A percentile compares a stretch with the other conserved stretches of the same genome.
Evolutionary conservation across 2,888 invertebrate species (phyloP).

Genomic region (Cheilosia vernalis): DNA sequence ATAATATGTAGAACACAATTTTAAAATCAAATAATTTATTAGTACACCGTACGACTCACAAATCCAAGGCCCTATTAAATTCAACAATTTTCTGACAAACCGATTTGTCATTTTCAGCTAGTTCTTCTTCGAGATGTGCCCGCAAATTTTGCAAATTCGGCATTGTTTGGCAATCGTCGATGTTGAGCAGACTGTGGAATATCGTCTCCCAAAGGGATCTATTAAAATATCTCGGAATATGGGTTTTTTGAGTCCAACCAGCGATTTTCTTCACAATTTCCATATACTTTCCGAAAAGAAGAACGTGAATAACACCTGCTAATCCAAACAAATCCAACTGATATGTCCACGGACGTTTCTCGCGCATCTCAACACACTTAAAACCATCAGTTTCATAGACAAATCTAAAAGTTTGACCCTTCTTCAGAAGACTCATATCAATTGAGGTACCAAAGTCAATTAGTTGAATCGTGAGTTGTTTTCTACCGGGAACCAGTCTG

Average conservation of each 20-base stretch:
- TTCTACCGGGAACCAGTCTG: constrained; percentile 84
- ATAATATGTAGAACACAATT: background rate
- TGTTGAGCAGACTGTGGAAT: constrained; percentile 92
- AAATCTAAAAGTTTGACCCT: constrained; percentile 90
- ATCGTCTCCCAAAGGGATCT: constrained; percentile 90
- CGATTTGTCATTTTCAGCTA: constrained; percentile 80
- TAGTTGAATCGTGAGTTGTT: constrained; percentile 89
- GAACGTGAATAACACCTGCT: constrained; percentile 93
- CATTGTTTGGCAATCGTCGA: constrained; percentile 89
- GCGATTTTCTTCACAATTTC: constrained; percentile 86
- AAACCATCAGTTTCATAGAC: constrained; percentile 88
- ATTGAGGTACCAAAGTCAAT: constrained; percentile 98
- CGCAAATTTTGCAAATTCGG: constrained; percentile 86
- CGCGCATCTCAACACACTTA: constrained; percentile 95
- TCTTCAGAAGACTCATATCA: constrained; percentile 93
- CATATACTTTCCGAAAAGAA: constrained; percentile 96
- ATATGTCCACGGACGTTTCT: constrained; percentile 95
- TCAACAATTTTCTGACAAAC: constrained; percentile 80
- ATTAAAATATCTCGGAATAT: constrained; percentile 86
- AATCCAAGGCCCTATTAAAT: constrained; percentile 79
- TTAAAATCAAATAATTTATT: background rate
- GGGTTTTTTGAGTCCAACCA: constrained; percentile 80
- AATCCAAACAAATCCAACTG: constrained; percentile 96
- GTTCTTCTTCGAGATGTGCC: constrained; percentile 79
- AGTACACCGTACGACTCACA: constrained; percentile 23